These are phyloP conservation scores for Channallabes apus DNA, from an alignment of 2,797 vertebrate species.

Conservation along the genomic window DNA sequence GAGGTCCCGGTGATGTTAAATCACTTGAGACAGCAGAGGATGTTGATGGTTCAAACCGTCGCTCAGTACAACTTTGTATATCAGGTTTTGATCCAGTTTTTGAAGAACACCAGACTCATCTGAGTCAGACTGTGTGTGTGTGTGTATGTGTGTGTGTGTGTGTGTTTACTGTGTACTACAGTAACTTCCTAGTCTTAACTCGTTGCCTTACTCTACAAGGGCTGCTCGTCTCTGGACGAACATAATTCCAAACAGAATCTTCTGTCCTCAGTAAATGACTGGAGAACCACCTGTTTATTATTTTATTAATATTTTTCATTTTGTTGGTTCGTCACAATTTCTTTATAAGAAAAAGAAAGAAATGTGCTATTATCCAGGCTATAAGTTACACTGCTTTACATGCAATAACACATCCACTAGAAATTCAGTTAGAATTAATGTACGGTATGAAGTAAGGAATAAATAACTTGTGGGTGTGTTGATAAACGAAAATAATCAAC, in stretches of 20 bases:
- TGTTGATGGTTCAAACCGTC: constrained; percentile 97
- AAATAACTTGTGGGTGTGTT: neutral
- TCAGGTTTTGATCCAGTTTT: constrained; percentile 94
- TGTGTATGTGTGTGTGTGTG: constrained; percentile 3
- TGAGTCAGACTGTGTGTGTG: constrained; percentile 61
- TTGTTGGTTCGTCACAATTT: neutral
- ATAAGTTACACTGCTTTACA: neutral
- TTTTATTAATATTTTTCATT: neutral
- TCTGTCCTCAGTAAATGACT: neutral
- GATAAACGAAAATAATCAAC: neutral
- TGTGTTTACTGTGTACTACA: neutral
- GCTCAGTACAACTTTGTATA: constrained; percentile 97
- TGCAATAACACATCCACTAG: neutral
- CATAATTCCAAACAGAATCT: neutral
- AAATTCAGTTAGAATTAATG: neutral
- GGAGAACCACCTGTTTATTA: neutral
- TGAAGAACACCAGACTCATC: constrained; percentile 95
- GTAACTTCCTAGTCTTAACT: neutral
- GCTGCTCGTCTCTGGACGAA: neutral
- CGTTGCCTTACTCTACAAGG: neutral
- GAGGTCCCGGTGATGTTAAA: constrained; percentile 91
- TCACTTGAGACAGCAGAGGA: constrained; percentile 87
- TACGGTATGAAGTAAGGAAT: neutral
- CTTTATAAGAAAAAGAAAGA: too few relatives aligned
- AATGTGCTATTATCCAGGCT: constrained; percentile 1